A percentile compares a stretch with the other conserved stretches of the same genome.
These are phyloP conservation scores for Drosophila ambigua DNA, from an alignment of 1,140 invertebrate genomes.

Conservation along the genomic window DNA sequence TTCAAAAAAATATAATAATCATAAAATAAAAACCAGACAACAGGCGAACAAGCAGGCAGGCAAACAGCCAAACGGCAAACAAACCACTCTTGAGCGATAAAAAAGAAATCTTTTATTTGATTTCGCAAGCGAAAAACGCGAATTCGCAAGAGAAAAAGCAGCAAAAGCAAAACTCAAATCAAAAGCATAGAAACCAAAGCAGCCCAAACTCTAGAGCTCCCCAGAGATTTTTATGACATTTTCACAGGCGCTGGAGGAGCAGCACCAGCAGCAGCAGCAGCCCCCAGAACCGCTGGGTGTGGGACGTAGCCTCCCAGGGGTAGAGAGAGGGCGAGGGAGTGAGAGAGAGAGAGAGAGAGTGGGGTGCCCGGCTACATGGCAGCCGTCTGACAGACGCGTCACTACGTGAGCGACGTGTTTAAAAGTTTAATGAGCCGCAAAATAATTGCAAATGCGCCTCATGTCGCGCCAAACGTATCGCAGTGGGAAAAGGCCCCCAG, in stretches of 20 bases:
- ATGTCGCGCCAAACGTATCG: slow-evolving; percentile 76
- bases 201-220: slow-evolving; percentile 71
- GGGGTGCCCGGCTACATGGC: slow-evolving; percentile 65
- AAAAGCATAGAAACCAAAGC: slow-evolving; percentile 63
- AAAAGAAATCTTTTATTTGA: slow-evolving; percentile 76
- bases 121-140: slow-evolving; percentile 73
- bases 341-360: background rate
- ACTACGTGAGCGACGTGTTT: slow-evolving; percentile 83
- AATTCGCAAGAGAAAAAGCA: slow-evolving; percentile 59
- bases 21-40: slow-evolving; percentile 74
- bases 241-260: slow-evolving; percentile 64
- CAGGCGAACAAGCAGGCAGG: slow-evolving; percentile 13
- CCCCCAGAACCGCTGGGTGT: slow-evolving; percentile 21
- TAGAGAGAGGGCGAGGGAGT: slow-evolving; percentile 4
- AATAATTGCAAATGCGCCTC: slow-evolving; percentile 83
- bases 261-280: slow-evolving; percentile 28
- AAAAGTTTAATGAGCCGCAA: slow-evolving; percentile 84
- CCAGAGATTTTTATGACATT: slow-evolving; percentile 82
- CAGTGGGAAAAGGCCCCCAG: slow-evolving; percentile 45
- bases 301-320: slow-evolving; percentile 5
- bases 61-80: slow-evolving; percentile 31
- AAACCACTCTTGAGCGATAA: slow-evolving; percentile 65
- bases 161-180: slow-evolving; percentile 32
- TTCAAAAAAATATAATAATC: slow-evolving; percentile 75
- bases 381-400: slow-evolving; percentile 79